These are phyloP conservation scores for Noctua comes DNA, from an alignment of 2,888 invertebrate species.

Conservation along the genomic window DNA sequence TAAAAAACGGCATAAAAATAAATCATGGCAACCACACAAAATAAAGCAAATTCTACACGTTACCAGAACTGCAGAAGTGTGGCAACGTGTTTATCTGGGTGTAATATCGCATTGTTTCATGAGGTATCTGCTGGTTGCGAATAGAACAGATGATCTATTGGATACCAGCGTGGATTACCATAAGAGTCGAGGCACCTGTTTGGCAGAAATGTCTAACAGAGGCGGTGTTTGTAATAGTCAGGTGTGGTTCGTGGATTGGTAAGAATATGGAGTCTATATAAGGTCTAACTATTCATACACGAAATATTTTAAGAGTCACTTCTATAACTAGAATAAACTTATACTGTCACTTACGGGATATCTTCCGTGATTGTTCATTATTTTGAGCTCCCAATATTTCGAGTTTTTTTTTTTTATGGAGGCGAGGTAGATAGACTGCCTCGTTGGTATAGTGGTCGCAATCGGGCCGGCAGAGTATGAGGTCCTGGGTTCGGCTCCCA, in stretches of 20 bases:
- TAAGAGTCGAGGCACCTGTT: slow-evolving; percentile 47
- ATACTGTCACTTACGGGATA: too few relatives aligned
- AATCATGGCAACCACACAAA: slow-evolving; percentile 10
- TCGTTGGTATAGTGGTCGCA: too few relatives aligned
- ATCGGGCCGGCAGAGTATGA: too few relatives aligned
- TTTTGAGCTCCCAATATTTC: too few relatives aligned
- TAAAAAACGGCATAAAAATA: neutral
- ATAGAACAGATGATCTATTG: slow-evolving; percentile 46
- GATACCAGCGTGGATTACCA: slow-evolving; percentile 29
- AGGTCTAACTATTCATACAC: too few relatives aligned
- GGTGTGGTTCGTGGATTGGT: neutral
- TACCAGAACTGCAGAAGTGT: slow-evolving; percentile 30
- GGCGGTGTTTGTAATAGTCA: neutral
- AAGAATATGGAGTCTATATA: neutral
- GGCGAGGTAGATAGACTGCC: too few relatives aligned
- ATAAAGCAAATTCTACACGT: slow-evolving; percentile 17
- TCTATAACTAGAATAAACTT: too few relatives aligned
- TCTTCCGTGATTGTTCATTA: too few relatives aligned
- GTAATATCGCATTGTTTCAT: slow-evolving; percentile 53
- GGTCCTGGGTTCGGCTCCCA: too few relatives aligned
- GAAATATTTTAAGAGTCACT: too few relatives aligned
- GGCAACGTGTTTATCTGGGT: slow-evolving; percentile 48
- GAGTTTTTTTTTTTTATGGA: too few relatives aligned
- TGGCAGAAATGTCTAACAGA: neutral
- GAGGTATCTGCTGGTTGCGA: slow-evolving; percentile 32